Evolutionary conservation across 2,888 invertebrate species (phyloP), one percentile per base, ranked within the genome.

Genomic region (Tetranychus piercei): DNA sequence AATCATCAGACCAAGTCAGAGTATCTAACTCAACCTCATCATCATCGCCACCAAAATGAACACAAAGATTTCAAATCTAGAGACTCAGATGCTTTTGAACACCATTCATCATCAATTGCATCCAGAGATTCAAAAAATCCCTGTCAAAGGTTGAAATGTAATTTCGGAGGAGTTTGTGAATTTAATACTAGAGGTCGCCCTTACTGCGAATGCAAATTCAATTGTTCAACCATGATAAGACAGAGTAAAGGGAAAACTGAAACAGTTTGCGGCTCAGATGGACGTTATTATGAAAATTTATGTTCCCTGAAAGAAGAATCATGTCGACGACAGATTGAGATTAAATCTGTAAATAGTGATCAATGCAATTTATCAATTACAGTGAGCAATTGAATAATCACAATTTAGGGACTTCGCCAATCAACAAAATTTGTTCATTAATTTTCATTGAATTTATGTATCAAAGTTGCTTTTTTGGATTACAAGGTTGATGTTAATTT

Each of bases 261-360:
- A 43, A 11, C 20, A 18, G 71, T 71, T 23, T 71, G 71, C n/a
- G 71, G 43, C 5, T 71, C 71, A 5, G 71, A 71, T 45, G 71
- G 71, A 15, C 34, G 71, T 23, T 43, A 23, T 15, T 71, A 71
- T 45, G 71, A 45, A n/a, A 71, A 45, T 20, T 4, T 44, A 7
- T 71, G 71, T 45, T 20, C 34, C 4, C n/a, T 71, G 71, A 71
- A 71, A 71, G 43, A 71, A 20, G 71, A 71, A 45, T 71, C 71
- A 45, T 71, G 71, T 20, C 44, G 44, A 71, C 20, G 71, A 34
- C 71, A 71, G 69, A 22, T 55, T 15, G 55, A 55, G 3, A 55
- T 55, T 55, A 55, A 55, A 55, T 55, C 55, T 55, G 55, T 55
- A 15, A 6, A 55, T 7, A 55, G 55, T 7, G 55, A 55, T 55